Conservation (phyloP, 2,888 invertebrate species). For the Tipula vernalis region DNA sequence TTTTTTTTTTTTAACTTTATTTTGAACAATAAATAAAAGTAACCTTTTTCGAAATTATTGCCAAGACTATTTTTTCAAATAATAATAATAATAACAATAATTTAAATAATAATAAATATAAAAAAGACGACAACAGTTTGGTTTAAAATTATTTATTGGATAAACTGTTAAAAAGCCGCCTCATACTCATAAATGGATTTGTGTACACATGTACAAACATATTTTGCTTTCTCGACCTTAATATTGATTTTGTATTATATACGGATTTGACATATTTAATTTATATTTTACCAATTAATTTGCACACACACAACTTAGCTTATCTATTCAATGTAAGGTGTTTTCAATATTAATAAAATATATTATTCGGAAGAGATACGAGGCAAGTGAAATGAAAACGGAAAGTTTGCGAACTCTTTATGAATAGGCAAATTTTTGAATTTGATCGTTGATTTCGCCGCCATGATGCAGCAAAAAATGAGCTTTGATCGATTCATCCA, state of each 20-base stretch:
- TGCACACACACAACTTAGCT: background rate
- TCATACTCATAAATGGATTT: background rate
- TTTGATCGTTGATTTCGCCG: no score
- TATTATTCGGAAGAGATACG: no score
- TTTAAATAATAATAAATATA: background rate
- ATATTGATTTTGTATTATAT: background rate
- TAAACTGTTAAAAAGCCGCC: background rate
- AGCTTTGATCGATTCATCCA: no score
- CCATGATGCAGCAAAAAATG: no score
- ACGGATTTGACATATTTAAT: background rate
- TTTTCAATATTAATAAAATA: background rate
- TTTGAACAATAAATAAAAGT: background rate
- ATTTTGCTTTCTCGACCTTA: background rate
- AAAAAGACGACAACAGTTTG: background rate
- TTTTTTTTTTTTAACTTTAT: background rate
- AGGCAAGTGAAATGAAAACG: background rate
- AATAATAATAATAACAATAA: background rate
- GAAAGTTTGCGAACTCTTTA: background rate
- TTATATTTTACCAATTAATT: background rate
- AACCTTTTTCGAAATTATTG: background rate
- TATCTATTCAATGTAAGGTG: background rate
- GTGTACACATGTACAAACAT: background rate
- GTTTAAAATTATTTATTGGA: background rate
- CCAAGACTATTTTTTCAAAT: background rate
- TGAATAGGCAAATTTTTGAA: background rate